Evolutionary conservation across 1,140 invertebrate species (phyloP).

Genomic region (Saccostrea echinata): DNA sequence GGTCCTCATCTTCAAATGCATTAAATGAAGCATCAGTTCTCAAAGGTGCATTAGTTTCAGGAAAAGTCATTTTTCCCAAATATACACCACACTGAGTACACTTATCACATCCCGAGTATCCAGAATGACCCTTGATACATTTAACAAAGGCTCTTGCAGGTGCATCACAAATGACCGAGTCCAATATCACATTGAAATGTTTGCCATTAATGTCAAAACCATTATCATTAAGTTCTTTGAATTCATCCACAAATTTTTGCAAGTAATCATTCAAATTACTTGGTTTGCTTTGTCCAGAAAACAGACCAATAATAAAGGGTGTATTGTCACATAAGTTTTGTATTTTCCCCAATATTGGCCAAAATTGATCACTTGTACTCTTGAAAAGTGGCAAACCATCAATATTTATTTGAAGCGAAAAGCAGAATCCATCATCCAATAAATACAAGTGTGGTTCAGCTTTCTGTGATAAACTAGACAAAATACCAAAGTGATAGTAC

Average conservation of each 20-base stretch:
- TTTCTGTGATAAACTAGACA: not conserved
- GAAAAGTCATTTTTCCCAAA: constrained; percentile 60
- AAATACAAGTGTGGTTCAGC: not conserved
- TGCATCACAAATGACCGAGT: constrained; percentile 74
- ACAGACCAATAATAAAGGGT: constrained; percentile 47
- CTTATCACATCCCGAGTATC: constrained; percentile 76
- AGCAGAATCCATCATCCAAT: not conserved
- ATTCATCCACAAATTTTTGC: constrained; percentile 39
- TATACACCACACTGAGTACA: constrained; percentile 65
- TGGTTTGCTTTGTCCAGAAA: constrained; percentile 29
- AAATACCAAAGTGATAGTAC: constrained; percentile 29
- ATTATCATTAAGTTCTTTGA: not conserved
- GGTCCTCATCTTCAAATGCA: constrained; percentile 69
- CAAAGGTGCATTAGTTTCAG: constrained; percentile 19
- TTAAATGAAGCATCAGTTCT: constrained; percentile 64
- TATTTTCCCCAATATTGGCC: constrained; percentile 47
- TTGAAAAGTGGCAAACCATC: too few relatives aligned
- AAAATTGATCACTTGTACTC: constrained; percentile 33
- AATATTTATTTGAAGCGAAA: not conserved
- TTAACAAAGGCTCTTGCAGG: constrained; percentile 78
- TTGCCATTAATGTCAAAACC: not conserved
- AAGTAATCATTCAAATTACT: constrained; percentile 30
- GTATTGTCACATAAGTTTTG: not conserved
- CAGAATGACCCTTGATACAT: constrained; percentile 73
- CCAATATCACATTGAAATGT: constrained; percentile 43